These are phyloP conservation scores for Callyntrura guangdongensis DNA, from an alignment of 2,888 invertebrate genomes.

Conservation along the genomic window DNA sequence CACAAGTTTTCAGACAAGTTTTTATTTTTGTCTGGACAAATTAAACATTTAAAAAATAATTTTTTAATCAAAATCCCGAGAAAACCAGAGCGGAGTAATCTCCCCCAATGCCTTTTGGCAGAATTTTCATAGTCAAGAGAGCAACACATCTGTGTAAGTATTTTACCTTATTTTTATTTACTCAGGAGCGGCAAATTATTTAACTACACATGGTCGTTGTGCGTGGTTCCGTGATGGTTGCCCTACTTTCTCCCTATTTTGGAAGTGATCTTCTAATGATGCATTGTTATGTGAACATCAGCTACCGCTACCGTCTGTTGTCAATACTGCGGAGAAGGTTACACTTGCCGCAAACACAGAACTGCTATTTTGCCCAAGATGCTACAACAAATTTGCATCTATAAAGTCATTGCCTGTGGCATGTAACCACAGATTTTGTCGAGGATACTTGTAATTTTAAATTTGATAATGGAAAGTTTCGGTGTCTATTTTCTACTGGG, in stretches of 20 bases:
- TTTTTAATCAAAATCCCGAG: neutral
- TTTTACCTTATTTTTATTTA: too few species aligned
- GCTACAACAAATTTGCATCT: slow-evolving; percentile 18
- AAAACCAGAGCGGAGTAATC: neutral
- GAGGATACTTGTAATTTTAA: neutral
- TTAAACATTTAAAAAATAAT: neutral
- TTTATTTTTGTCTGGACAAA: too few species aligned
- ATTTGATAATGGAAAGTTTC: neutral
- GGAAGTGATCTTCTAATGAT: too few species aligned
- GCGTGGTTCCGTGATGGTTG: too few species aligned
- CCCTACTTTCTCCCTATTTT: too few species aligned
- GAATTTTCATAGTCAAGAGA: neutral
- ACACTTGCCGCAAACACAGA: neutral
- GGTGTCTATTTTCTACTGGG: neutral
- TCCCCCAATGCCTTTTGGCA: neutral
- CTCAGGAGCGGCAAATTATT: too few species aligned
- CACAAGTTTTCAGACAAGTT: neutral
- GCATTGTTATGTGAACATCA: too few species aligned
- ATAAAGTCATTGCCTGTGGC: neutral
- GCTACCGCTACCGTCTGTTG: neutral
- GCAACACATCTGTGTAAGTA: neutral
- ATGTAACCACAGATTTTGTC: slow-evolving; percentile 18
- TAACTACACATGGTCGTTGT: too few species aligned
- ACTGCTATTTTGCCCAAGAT: neutral
- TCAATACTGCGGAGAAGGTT: neutral